phyloP scores from a whole-genome alignment of 2,113 vertebrate species.

The Scolopax mira region DNA sequence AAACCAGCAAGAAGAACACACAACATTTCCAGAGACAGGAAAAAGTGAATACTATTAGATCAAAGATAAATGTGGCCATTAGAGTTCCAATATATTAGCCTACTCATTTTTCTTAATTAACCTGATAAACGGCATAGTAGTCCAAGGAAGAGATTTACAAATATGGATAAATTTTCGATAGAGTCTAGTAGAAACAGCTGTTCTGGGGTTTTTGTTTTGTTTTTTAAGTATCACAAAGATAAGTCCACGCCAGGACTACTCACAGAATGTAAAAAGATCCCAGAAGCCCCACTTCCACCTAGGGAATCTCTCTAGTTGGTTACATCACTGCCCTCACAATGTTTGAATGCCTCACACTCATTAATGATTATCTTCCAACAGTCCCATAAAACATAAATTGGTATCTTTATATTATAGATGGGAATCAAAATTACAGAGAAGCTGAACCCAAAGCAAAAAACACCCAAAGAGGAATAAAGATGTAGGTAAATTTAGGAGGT shows the following conservation, averaged over 20 bases:
- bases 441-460: not conserved
- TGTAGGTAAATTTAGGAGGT: not conserved
- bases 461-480: not conserved
- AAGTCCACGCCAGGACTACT: not conserved
- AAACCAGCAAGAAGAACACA: not conserved
- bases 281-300: not conserved
- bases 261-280: not conserved
- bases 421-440: not conserved
- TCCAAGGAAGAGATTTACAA: not conserved
- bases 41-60: not conserved
- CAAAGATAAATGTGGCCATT: not conserved
- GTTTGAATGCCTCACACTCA: not conserved
- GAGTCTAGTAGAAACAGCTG: not conserved
- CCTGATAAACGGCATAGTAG: not conserved
- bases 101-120: not conserved
- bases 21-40: not conserved
- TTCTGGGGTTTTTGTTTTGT: not conserved
- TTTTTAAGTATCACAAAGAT: not conserved
- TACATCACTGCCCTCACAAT: not conserved
- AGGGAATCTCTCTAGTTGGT: not conserved
- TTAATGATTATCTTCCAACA: not conserved
- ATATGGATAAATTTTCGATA: not conserved
- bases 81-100: not conserved
- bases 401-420: not conserved
- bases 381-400: not conserved